A percentile compares a stretch with the other conserved stretches of the same genome.
phyloP scores from a whole-genome alignment of 2,113 vertebrate genomes.

The Crotalus tigris region DNA sequence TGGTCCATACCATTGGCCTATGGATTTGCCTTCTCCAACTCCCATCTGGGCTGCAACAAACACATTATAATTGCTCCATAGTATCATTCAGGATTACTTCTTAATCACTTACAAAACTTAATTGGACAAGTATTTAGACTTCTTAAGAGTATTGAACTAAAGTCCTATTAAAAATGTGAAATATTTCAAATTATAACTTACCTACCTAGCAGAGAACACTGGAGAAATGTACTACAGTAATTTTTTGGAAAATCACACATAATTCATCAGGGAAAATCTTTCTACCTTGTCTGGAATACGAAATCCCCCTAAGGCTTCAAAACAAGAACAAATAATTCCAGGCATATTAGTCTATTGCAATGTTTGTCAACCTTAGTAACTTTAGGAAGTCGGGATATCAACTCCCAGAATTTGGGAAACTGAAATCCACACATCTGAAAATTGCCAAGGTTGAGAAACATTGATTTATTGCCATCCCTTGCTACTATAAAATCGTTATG shows the following conservation, averaged over 20 bases:
- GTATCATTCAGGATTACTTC: not conserved
- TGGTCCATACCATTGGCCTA: conserved; percentile 98
- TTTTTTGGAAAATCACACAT: not conserved
- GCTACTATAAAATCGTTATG: not conserved
- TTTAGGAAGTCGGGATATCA: not conserved
- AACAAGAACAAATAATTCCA: not conserved
- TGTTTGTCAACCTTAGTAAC: not conserved
- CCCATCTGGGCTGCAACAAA: conserved; percentile 92
- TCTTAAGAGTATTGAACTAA: not conserved
- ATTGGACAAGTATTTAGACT: not conserved
- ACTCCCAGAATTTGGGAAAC: not conserved
- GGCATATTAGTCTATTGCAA: not conserved
- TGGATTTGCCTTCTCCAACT: conserved; percentile 96
- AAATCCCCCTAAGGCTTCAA: not conserved
- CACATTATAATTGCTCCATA: not conserved
- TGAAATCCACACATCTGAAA: not conserved
- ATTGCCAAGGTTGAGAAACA: not conserved
- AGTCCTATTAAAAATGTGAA: not conserved
- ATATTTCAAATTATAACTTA: not conserved
- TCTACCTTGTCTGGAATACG: not conserved
- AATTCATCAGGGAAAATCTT: not conserved
- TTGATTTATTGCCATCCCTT: not conserved
- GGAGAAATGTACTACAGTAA: not conserved
- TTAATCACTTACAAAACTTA: not conserved
- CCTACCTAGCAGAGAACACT: not conserved